Base-by-base conservation (phyloP, 2,113 vertebrate species). In the Tiliqua scincoides region DNA sequence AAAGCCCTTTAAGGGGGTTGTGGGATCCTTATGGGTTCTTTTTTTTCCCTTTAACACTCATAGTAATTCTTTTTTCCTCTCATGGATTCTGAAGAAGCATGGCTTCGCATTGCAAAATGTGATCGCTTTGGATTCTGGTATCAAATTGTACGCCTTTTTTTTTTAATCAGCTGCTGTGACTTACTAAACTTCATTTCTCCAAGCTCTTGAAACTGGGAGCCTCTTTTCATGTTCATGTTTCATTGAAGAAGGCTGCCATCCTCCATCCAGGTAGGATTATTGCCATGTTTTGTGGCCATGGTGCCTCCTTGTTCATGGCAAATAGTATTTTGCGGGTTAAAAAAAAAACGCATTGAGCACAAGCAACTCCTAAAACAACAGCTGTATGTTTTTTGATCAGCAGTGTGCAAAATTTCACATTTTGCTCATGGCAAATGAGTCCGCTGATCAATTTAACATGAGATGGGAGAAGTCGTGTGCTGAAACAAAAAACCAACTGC, bases 301-400 rank as follows among this genome's bases (percentile, higher is more conserved):
- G 48, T 30, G 84, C 62, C 37, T 54, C 17, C 27, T 62, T 67
- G 48, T 61, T 87, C 21, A 80, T 9, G 73, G 63, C 82, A 84
- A 87, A 43, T 25, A 17, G 7, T 0, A 0, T 14, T 82, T 37
- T 62, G n/a, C n/a, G n/a, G n/a, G n/a, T n/a, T n/a, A n/a, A n/a
- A n/a, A n/a, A n/a, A n/a, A n/a, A n/a, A 35, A 68, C 10, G 0
- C 23, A 23, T 35, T 80, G 62, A 71, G 23, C 85, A 89, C 87
- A 63, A 32, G 37, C 43, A 84, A 0, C 0, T 75, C 30, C 71
- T 68, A n/a, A 52, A 70, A 74, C 8, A 59, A n/a, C 35, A 43
- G 25, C 57, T 12, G 73, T 27, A 35, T 15, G 35, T 17, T 0
- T n/a, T n/a, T 35, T 70, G 32, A 70, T 37, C 27, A 43, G 23